Base-by-base conservation (phyloP, 2,113 vertebrate genomes). In the Pampusana beccarii region DNA sequence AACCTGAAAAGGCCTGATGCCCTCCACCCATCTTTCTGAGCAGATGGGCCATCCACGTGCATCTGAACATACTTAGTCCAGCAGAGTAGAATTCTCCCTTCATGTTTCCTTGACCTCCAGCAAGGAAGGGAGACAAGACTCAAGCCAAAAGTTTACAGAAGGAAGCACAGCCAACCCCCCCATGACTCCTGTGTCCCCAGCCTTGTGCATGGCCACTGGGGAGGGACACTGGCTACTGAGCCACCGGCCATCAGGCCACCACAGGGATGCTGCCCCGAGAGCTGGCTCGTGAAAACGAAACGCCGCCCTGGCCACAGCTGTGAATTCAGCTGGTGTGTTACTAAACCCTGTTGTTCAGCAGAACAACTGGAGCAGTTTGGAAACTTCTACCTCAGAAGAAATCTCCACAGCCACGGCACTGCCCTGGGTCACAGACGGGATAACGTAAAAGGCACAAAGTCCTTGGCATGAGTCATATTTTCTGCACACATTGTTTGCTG, bases 161-260 rank as follows among this genome's bases (percentile, higher is more conserved):
- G 29, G 38, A 56, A 64, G 33, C 42, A 69, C 24, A 58, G 25
- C 29, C 15, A 40, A 53, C 25, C 40, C 50, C 10, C 14, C 29
- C 29, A 28, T 28, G 4, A 6, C 0, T 3, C 21, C 36, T 7
- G 1, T 1, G 0, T 58, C 61, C 33, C 67, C 61, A 57, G 72
- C 20, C 36, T 28, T 2, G 8, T 2, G 0, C 5, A 2, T 28
- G 29, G 56, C 29, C 5, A 0, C 24, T 1, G 3, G 17, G 46
- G 46, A 65, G 7, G 62, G 62, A 40, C 46, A 10, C 44, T 46
- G 44, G 16, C 38, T 46, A 46, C 44, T 46, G 44, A 58, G 38
- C 21, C 1, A 1, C 53, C 11, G 25, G 46, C 21, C 1, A 1
- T 53, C 11, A 25, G 38, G 51, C 29, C 44, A 53, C 44, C 1